Conservation (phyloP, 2,113 vertebrate species). For the Nesogale talazaci region DNA sequence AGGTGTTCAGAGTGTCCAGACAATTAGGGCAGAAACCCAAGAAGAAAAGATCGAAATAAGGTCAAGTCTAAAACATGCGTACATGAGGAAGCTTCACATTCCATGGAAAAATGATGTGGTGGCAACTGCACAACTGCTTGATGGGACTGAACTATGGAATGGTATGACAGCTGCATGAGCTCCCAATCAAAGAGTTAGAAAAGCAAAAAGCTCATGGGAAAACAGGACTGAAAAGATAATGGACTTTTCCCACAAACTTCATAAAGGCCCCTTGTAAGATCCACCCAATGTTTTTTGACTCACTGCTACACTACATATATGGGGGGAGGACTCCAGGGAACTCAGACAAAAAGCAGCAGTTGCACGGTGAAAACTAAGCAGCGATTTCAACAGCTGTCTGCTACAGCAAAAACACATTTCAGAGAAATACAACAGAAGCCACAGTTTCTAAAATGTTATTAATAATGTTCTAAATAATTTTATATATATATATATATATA, state of each 20-base stretch:
- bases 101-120: no score
- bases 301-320: not conserved
- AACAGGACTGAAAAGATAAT: no score
- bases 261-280: not conserved
- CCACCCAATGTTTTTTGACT: not conserved
- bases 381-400: not conserved
- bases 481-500: no score
- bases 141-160: no score
- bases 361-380: not conserved
- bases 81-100: not conserved
- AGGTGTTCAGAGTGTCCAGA: not conserved
- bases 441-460: not conserved
- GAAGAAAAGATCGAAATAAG: not conserved
- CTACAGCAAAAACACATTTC: conserved; percentile 11
- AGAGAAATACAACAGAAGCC: conserved; percentile 30
- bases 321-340: not conserved
- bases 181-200: no score
- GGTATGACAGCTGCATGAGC: no score
- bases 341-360: not conserved
- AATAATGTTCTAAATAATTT: not conserved
- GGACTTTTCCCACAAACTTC: no score
- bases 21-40: not conserved
- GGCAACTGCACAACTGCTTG: no score
- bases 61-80: not conserved
- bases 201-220: no score